Evolutionary conservation across 1,140 invertebrate genomes (phyloP), one percentile per base, ranked within the genome.

Genomic region (Limonius californicus): DNA sequence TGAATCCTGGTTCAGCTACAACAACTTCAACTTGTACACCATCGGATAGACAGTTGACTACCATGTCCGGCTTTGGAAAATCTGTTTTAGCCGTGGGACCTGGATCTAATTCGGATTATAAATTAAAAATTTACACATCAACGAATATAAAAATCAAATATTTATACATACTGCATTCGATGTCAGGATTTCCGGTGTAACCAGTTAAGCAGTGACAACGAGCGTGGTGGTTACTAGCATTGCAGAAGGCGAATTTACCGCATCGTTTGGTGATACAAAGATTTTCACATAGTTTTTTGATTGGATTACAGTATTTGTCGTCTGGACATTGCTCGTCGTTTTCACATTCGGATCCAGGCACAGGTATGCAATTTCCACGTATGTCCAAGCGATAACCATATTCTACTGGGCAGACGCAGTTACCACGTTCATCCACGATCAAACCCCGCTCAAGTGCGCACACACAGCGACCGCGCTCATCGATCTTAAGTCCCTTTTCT

Each of bases 1-100:
- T 27, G 9, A 27, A 27, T 45, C 89, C 90, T 67, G 87, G 80
- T 74, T 87, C 82, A 61, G 83, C 84, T 32, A 94, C 87, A 68
- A 89, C 85, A 53, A 95, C 88, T 70, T 90, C 86, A 0, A 96
- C 92, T 72, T 92, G 89, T 0, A 97, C 90, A 21, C 94, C 94
- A 77, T 97, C 93, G 12, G 93, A 92, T 30, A 95, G 75, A 78
- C 94, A 97, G 70, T 87, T 90, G 21, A 96, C 93, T 27, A 85
- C 83, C 85, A 95, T 90, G 55, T 91, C 89, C 7, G 91, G 90
- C 64, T 84, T 81, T 8, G 91, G 91, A 83, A 94, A 93, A 69
- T 93, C 91, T 0, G 89, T 92, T 27, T 9, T n/a, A n/a, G n/a
- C n/a, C n/a, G n/a, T n/a, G n/a, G n/a, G n/a, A n/a, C n/a, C n/a